phyloP scores from a whole-genome alignment of 2,888 invertebrate genomes.

The Cantharis nigra region DNA sequence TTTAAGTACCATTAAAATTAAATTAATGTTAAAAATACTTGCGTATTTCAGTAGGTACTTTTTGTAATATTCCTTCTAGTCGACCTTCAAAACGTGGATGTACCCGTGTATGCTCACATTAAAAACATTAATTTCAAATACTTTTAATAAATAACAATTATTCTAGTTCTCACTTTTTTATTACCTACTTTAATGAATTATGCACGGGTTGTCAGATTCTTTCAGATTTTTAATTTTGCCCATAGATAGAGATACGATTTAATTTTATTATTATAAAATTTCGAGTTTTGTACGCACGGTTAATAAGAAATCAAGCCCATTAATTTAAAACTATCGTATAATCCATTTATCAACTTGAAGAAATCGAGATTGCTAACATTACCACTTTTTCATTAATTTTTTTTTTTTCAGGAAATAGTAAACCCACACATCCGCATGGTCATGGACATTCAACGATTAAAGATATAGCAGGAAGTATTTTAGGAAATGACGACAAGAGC shows the following conservation, averaged over 20 bases:
- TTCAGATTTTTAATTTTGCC: neutral
- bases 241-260: neutral
- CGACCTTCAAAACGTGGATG: neutral
- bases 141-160: neutral
- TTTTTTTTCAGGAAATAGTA: conserved; percentile 54
- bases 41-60: neutral
- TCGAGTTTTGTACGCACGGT: neutral
- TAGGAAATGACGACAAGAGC: conserved; percentile 72
- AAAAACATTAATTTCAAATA: neutral
- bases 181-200: neutral
- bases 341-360: neutral
- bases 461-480: conserved; percentile 53
- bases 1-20: neutral
- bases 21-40: neutral
- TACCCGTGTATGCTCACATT: neutral
- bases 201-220: neutral
- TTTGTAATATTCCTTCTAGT: neutral
- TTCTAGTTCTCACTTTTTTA: neutral
- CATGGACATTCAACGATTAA: conserved; percentile 56
- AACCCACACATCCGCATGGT: conserved; percentile 55
- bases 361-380: neutral
- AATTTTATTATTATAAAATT: neutral
- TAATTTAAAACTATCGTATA: neutral
- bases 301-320: neutral
- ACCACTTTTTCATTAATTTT: neutral